phyloP scores from a whole-genome alignment of 2,113 vertebrate species.

The Mugil cephalus region DNA sequence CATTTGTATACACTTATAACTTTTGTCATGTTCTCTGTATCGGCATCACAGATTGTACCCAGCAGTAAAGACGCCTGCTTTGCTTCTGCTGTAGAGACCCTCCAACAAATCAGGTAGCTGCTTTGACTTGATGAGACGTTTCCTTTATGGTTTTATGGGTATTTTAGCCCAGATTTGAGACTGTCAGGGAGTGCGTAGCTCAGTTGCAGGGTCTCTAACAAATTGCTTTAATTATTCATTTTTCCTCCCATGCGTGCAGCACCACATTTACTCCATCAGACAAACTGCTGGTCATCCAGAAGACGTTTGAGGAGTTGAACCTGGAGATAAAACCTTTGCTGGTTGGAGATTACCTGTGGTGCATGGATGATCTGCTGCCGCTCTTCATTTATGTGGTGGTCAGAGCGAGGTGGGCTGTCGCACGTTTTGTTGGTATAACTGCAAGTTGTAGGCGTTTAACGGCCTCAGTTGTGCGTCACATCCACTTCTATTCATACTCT shows the following conservation, averaged over 20 bases:
- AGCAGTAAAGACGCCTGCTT: conserved; percentile 94
- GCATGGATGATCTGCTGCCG: conserved; percentile 98
- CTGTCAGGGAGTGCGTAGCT: background rate
- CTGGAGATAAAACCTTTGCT: conserved; percentile 90
- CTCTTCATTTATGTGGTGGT: conserved; percentile 98
- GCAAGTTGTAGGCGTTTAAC: too few species aligned
- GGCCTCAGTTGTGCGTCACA: background rate
- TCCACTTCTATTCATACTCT: background rate
- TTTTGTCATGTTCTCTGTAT: conserved; percentile 1
- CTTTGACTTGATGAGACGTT: background rate
- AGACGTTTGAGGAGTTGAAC: conserved; percentile 95
- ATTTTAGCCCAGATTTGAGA: background rate
- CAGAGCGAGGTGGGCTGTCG: conserved; percentile 88
- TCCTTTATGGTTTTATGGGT: too few species aligned
- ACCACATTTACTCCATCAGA: conserved; percentile 96
- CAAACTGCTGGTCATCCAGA: conserved; percentile 95
- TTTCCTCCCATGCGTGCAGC: conserved; percentile 73
- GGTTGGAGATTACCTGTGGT: conserved; percentile 92
- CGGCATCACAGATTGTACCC: conserved; percentile 87
- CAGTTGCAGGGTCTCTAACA: background rate
- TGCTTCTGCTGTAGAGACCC: conserved; percentile 93
- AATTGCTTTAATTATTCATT: background rate
- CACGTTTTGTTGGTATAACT: background rate
- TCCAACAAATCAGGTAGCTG: conserved; percentile 96
- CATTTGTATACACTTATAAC: background rate